phyloP scores from a whole-genome alignment of 2,888 invertebrate genomes.

The Cryptocheilus praepositus region DNA sequence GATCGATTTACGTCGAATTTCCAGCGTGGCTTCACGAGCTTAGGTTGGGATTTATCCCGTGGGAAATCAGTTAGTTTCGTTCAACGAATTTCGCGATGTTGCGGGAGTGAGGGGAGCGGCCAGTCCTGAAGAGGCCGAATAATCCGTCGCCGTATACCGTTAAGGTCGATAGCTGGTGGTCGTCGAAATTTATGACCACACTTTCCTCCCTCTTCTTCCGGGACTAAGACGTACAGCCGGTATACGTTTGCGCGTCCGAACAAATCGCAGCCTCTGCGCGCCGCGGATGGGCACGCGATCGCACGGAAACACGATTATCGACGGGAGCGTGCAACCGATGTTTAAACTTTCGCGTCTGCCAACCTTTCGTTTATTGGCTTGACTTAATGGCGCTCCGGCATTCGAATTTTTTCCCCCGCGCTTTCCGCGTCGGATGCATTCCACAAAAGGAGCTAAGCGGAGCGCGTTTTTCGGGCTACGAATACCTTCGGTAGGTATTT shows the following conservation, averaged over 20 bases:
- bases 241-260: background rate
- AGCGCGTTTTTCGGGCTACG: background rate
- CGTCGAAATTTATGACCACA: conserved; percentile 30
- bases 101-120: conserved; percentile 15
- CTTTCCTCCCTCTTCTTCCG: conserved; percentile 6
- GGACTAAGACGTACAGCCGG: conserved; percentile 5
- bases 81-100: conserved; percentile 51
- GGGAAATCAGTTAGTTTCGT: conserved; percentile 68
- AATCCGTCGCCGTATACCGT: conserved; percentile 46
- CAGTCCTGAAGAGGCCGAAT: conserved; percentile 35
- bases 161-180: conserved; percentile 43
- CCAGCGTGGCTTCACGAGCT: conserved; percentile 35
- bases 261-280: background rate
- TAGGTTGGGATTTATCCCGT: conserved; percentile 61
- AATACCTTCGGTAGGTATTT: conserved; percentile 37
- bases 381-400: too few species aligned
- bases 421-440: background rate
- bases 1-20: conserved; percentile 55
- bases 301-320: conserved; percentile 2
- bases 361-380: too few species aligned
- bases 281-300: conserved; percentile 5
- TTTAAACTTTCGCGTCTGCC: too few species aligned
- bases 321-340: too few species aligned
- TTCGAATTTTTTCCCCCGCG: too few species aligned
- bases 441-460: conserved; percentile 8